Percentiles rank a stretch among this genome's conserved stretches.
Evolutionary conservation across 2,888 invertebrate species (phyloP).

Genomic region (Gasteruption jaculator): DNA sequence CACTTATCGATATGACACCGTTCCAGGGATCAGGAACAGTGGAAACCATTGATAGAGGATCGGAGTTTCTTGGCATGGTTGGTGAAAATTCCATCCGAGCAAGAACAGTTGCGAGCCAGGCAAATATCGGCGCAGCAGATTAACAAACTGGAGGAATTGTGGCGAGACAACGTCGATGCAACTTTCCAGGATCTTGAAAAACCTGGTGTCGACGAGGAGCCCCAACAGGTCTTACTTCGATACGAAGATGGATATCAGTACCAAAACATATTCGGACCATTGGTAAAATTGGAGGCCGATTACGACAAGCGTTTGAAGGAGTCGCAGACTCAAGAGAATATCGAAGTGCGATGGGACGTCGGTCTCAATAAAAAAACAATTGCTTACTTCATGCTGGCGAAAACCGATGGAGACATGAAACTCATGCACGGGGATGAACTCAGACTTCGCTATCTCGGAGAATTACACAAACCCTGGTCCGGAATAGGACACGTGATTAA

Average conservation of each 20-base stretch:
- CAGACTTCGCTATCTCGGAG: conserved; percentile 86
- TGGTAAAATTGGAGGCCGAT: conserved; percentile 96
- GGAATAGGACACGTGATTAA: conserved; percentile 97
- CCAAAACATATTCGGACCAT: conserved; percentile 94
- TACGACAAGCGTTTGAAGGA: conserved; percentile 97
- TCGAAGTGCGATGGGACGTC: conserved; percentile 98
- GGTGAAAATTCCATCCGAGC: conserved; percentile 95
- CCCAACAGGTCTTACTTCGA: conserved; percentile 72
- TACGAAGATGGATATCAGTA: conserved; percentile 99
- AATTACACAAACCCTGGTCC: conserved; percentile 93
- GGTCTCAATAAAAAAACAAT: conserved; percentile 97
- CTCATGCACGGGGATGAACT: conserved; percentile 99
- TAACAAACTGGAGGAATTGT: conserved; percentile 95
- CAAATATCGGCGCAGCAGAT: conserved; percentile 98
- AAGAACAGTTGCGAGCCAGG: conserved; percentile 91
- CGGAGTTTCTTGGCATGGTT: conserved; percentile 95
- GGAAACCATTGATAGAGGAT: conserved; percentile 97
- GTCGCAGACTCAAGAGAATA: conserved; percentile 96
- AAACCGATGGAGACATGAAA: conserved; percentile 98
- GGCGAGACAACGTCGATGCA: conserved; percentile 98
- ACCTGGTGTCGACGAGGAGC: conserved; percentile 97
- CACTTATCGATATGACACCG: too few species aligned
- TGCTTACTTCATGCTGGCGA: conserved; percentile 95
- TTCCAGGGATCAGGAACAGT: conserved; percentile 89
- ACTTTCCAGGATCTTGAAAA: conserved; percentile 97